A percentile compares a stretch with the other conserved stretches of the same genome.
Evolutionary conservation across 2,888 invertebrate species (phyloP).

Genomic region (Yponomeuta cagnagella): DNA sequence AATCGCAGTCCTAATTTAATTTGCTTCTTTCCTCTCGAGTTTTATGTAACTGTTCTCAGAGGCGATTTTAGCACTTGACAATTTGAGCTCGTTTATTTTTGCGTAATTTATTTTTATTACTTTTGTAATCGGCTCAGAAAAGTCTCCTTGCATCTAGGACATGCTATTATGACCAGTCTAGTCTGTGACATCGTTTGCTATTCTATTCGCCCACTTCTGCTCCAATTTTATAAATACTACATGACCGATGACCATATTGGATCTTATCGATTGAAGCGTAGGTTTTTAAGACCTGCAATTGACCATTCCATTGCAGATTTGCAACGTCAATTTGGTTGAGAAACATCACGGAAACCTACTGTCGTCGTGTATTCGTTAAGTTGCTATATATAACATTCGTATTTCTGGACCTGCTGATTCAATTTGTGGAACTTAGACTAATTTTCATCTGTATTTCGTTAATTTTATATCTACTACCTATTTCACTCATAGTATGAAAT

Average conservation of each 20-base stretch:
- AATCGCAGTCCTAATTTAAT: slow-evolving; percentile 34
- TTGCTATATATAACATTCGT: not conserved
- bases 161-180: not conserved
- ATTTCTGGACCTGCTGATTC: no score
- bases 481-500: no score
- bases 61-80: slow-evolving; percentile 41
- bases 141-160: not conserved
- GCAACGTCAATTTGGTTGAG: not conserved
- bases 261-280: not conserved
- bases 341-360: not conserved
- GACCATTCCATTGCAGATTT: not conserved
- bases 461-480: no score
- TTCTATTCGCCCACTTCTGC: slow-evolving; percentile 1
- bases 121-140: not conserved
- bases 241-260: not conserved
- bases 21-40: slow-evolving; percentile 37
- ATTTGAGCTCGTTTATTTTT: slow-evolving; percentile 37
- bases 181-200: not conserved
- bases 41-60: slow-evolving; percentile 55
- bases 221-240: not conserved
- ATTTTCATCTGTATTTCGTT: no score
- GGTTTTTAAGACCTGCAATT: not conserved
- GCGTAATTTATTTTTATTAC: not conserved
- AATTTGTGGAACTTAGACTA: no score
- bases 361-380: not conserved